These are phyloP conservation scores for Microtus ochrogaster DNA, from an alignment of 2,113 vertebrate genomes.

Conservation along the genomic window DNA sequence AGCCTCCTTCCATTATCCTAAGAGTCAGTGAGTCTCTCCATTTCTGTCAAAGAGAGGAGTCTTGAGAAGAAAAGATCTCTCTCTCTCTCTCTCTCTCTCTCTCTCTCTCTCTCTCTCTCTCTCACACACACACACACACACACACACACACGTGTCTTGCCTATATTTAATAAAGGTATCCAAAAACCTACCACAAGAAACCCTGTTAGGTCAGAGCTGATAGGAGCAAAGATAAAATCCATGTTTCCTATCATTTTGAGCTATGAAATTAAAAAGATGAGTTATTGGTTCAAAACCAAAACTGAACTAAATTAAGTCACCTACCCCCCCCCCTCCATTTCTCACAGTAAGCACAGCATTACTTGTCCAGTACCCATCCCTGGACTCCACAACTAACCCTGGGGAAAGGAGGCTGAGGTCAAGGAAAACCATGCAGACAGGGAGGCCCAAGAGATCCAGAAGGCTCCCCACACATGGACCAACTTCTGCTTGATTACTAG, in stretches of 20 bases:
- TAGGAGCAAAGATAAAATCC: not conserved
- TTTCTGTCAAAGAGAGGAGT: not conserved
- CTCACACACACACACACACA: not conserved
- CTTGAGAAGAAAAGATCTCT: not conserved
- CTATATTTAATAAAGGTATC: conserved; percentile 5
- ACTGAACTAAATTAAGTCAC: not conserved
- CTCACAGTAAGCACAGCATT: not conserved
- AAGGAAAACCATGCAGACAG: not conserved
- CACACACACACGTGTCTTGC: not conserved
- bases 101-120: too few species aligned
- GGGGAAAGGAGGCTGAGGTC: not conserved
- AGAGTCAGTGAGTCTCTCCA: not conserved
- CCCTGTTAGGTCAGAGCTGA: not conserved
- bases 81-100: too few species aligned
- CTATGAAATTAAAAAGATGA: conserved; percentile 23
- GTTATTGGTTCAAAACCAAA: conserved; percentile 4
- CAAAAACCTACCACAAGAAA: not conserved
- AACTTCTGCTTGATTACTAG: not conserved
- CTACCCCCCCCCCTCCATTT: not conserved
- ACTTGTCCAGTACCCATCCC: conserved; percentile 23
- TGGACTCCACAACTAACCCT: not conserved
- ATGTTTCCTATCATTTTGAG: not conserved
- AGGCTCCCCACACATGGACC: not conserved
- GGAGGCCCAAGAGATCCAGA: not conserved
- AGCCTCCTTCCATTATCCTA: not conserved